Evolutionary conservation across 2,113 vertebrate genomes (phyloP).

Genomic region (Ageneiosus marmoratus): DNA sequence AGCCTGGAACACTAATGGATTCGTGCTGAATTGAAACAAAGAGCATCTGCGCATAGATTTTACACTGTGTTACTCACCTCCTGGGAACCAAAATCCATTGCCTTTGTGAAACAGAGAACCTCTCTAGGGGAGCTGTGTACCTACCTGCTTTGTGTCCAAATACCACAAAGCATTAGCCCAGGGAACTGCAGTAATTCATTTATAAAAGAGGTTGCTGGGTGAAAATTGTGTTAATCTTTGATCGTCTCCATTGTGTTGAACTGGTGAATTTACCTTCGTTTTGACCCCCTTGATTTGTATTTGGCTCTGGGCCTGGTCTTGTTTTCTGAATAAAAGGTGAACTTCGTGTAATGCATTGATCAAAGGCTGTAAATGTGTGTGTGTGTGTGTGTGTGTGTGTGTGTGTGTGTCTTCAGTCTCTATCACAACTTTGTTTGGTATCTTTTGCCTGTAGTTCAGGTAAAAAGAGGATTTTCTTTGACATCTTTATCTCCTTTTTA

Average conservation of each 20-base stretch:
- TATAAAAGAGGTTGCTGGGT: constrained; percentile 11
- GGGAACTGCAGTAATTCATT: constrained; percentile 1
- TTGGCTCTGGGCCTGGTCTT: constrained; percentile 48
- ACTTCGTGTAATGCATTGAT: constrained; percentile 44
- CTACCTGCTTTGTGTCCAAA: constrained; percentile 57
- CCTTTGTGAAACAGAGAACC: constrained; percentile 46
- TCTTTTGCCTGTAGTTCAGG: neutral
- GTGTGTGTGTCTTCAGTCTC: constrained; percentile 6
- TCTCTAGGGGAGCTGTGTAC: constrained; percentile 37
- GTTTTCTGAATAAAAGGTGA: constrained; percentile 41
- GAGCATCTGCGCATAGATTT: constrained; percentile 60
- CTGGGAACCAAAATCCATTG: constrained; percentile 52
- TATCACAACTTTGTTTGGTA: constrained; percentile 13
- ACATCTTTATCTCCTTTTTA: constrained; percentile 6
- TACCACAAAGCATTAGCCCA: neutral
- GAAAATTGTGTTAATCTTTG: neutral
- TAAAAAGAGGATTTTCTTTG: constrained; percentile 1
- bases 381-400: constrained; percentile 15
- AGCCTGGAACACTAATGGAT: constrained; percentile 55
- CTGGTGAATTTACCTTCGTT: constrained; percentile 32
- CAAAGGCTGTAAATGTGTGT: constrained; percentile 55
- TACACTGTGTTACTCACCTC: constrained; percentile 56
- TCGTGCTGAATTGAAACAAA: constrained; percentile 52
- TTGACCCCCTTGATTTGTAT: constrained; percentile 49
- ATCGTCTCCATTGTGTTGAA: constrained; percentile 27